Evolutionary conservation across 2,888 invertebrate species (phyloP).

Genomic region (Microchrysa polita): DNA sequence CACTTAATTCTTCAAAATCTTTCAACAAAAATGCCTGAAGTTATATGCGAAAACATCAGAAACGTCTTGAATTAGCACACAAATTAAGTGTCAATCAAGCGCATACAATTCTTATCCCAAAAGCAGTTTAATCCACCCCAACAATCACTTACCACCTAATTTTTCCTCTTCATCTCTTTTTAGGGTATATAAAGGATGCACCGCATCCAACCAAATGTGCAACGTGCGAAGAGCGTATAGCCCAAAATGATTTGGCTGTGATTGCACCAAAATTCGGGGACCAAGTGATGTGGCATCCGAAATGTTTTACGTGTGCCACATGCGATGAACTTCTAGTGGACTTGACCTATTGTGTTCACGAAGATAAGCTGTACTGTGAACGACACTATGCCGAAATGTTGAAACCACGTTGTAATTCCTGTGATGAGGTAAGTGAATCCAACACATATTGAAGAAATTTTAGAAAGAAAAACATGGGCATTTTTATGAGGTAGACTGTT

Average conservation of each 20-base stretch:
- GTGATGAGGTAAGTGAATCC: constrained; percentile 97
- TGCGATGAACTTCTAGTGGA: constrained; percentile 95
- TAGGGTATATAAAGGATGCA: constrained; percentile 72
- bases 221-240: constrained; percentile 82
- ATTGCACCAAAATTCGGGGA: constrained; percentile 84
- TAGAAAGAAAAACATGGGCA: no score
- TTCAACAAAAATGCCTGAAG: no score
- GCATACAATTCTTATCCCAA: no score
- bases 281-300: constrained; percentile 86
- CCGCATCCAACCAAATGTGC: constrained; percentile 76
- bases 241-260: constrained; percentile 83
- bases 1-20: no score
- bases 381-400: constrained; percentile 96
- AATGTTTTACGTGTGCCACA: constrained; percentile 89
- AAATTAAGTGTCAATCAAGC: no score
- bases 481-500: no score
- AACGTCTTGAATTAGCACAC: no score
- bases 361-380: constrained; percentile 89
- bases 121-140: no score
- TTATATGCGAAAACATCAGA: no score
- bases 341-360: constrained; percentile 93
- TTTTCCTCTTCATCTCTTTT: no score
- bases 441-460: no score
- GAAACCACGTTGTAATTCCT: constrained; percentile 94
- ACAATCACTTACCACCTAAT: no score